Base-by-base conservation (phyloP, 2,113 vertebrate species). In the Leptodactylus fuscus region DNA sequence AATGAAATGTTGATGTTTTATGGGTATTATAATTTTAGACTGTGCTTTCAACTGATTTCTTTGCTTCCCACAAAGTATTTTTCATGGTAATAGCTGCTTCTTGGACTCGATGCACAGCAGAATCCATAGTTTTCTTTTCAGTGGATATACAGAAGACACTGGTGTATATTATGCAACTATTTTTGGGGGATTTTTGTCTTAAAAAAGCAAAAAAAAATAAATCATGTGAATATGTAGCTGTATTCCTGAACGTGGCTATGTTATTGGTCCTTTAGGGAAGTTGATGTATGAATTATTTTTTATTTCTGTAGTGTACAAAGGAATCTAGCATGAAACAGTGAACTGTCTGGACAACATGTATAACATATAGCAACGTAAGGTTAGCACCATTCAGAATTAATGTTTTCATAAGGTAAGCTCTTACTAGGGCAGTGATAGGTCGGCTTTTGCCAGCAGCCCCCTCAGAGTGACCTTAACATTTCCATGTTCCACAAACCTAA, bases 11-110 rank as follows among this genome's bases (percentile, higher is more conserved):
- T 38, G 12, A 38, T 7, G 7, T 80, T 82, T 69, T 65, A 67
- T 62, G 46, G 13, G n/a, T 29, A 46, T 27, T 65, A 29, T 80
- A 3, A n/a, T 78, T 53, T 78, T 81, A 29, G 44, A 46, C 24
- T 34, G 15, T 81, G 34, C 77, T 79, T 79, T 79, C 24, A n/a
- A 79, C 51, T 60, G 53, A 79, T 75, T 76, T 49, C 36, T 80
- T 80, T 80, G n/a, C 77, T 60, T 80, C 77, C 73, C 55, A 60
- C 53, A 80, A 79, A 79, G 32, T 79, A 79, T 76, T 76, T 49
- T 49, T 79, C n/a, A 55, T 41, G 77, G 77, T 80, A 62, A 80
- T 80, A 27, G 53, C 77, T 80, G 77, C 77, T 80, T 27, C 20
- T 41, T 62, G n/a, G 36, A 80, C 34, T 29, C 20, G 22, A 38